These are phyloP conservation scores for Pocillopora grandis DNA, from an alignment of 92 coral and sea anemone genomes.

Conservation along the genomic window DNA sequence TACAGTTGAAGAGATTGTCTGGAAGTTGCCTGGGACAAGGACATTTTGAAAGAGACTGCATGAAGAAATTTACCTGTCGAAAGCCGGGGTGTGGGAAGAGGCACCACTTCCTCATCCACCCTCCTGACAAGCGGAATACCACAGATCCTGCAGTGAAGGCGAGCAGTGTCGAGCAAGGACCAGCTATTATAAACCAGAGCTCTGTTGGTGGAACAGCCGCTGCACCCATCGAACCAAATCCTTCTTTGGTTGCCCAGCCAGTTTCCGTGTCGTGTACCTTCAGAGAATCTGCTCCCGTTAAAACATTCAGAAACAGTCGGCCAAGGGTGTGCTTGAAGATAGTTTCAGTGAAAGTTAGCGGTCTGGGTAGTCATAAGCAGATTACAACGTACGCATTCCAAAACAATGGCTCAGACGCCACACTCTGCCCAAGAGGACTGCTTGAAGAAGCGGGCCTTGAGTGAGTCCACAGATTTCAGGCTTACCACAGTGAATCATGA, in stretches of 20 bases:
- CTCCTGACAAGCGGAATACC: conserved; percentile 20
- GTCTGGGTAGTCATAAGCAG: conserved; percentile 13
- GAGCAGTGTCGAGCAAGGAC: not conserved
- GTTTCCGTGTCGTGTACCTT: conserved; percentile 1
- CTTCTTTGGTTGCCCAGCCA: conserved; percentile 6
- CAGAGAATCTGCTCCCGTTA: conserved; percentile 23
- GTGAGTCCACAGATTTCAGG: conserved; percentile 28
- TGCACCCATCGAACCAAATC: conserved; percentile 10
- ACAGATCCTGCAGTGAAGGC: not conserved
- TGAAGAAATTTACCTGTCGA: conserved; percentile 57
- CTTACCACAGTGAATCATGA: conserved; percentile 44
- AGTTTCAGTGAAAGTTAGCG: conserved; percentile 60
- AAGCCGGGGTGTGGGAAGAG: conserved; percentile 53
- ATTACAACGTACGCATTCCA: conserved; percentile 54
- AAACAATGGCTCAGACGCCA: conserved; percentile 63
- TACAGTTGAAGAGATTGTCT: conserved; percentile 56
- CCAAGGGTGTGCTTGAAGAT: conserved; percentile 52
- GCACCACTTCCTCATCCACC: conserved; percentile 50
- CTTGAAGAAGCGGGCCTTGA: conserved; percentile 35
- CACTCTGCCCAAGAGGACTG: conserved; percentile 38
- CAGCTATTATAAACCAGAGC: conserved; percentile 7
- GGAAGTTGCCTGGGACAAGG: conserved; percentile 68
- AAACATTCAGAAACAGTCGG: conserved; percentile 12
- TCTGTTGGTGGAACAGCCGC: conserved; percentile 30
- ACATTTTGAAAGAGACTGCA: conserved; percentile 57